Base-by-base conservation (phyloP, 1,140 invertebrate species). In the Nylanderia fulva region DNA sequence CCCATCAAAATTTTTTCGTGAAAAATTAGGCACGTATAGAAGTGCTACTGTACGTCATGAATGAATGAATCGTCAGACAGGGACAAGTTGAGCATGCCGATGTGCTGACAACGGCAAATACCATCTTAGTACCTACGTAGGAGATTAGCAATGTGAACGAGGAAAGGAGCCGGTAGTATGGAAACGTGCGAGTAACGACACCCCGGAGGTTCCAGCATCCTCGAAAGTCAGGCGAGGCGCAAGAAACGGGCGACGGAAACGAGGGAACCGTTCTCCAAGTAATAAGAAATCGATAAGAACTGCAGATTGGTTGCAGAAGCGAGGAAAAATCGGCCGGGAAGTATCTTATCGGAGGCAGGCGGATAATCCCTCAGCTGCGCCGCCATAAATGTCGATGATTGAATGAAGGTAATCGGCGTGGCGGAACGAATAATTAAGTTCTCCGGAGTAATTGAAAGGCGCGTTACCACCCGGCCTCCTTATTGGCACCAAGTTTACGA, bases 201-300 rank as follows among this genome's bases (percentile, higher is more conserved):
- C 87, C 77, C 87, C 36, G n/a, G 76, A 56, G 86, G 79, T 79
- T 54, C 66, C 61, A 24, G 27, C 86, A 82, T 76, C 69, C 39
- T 85, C 36, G 36, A 85, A 84, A 79, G 61, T 85, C 83, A 64
- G 24, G 52, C 52, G 54, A 56, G 84, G 60, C 39, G 39, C 36
- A 68, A 68, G 45, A 58, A 88, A 85, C 68, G 86, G 85, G 54
- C 54, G 58, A 54, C n/a, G 58, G 71, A 42, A 64, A 15, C n/a
- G 60, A 24, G 21, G 36, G 56, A 54, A 63, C 36, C 48, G 33
- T 58, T 60, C 63, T 72, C 39, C 72, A 58, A 74, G 86, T 88
- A 88, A 88, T 88, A 88, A 88, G 83, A 87, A 88, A 88, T 88
- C 87, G 87, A 88, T 88, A 75, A 85, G 74, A 82, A 63, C 68